Evolutionary conservation across 2,797 vertebrate genomes (phyloP), one percentile per base, ranked within the genome.

Genomic region (Melanotaenia pygmaea): DNA sequence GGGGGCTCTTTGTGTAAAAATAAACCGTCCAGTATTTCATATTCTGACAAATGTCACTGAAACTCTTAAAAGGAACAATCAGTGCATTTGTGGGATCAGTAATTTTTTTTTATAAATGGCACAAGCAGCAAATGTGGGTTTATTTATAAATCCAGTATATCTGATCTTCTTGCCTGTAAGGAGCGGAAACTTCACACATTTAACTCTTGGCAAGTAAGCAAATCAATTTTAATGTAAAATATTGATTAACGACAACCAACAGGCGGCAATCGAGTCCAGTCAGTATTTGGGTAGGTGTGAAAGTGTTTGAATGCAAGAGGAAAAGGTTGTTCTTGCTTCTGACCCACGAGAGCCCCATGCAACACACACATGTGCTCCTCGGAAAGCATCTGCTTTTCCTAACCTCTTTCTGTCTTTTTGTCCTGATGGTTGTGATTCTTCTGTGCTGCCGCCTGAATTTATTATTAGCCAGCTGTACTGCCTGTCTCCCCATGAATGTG

Each of bases 391-490:
- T 73, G 70, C 59, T 68, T 54, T 9, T 26, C 56, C 22, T 20
- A 32, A 68, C 34, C 34, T 0, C 10, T n/a, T 5, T 58, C 28
- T 80, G 35, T 72, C 22, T 70, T 51, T 64, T 40, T 20, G 28
- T 64, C 58, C 64, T 3, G 0, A 45, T n/a, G 32, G 10, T 67
- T 70, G 56, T 10, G 50, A 56, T 67, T 69, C 56, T 43, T 57
- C 66, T 63, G 84, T 70, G 53, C 67, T 59, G 37, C 72, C 81
- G 59, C 80, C 77, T 86, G 84, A 67, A 88, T 91, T 58, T 71
- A 76, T 84, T 43, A 77, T 71, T 63, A 53, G 74, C 63, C 73
- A 80, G 76, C 87, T 85, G 65, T 64, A 67, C 34, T 14, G 64
- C 50, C 65, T 47, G 67, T 86, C 74, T 76, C 63, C 37, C 63